Evolutionary conservation across 2,113 vertebrate species (phyloP), one percentile per base, ranked within the genome.

Genomic region (Daboia siamensis): DNA sequence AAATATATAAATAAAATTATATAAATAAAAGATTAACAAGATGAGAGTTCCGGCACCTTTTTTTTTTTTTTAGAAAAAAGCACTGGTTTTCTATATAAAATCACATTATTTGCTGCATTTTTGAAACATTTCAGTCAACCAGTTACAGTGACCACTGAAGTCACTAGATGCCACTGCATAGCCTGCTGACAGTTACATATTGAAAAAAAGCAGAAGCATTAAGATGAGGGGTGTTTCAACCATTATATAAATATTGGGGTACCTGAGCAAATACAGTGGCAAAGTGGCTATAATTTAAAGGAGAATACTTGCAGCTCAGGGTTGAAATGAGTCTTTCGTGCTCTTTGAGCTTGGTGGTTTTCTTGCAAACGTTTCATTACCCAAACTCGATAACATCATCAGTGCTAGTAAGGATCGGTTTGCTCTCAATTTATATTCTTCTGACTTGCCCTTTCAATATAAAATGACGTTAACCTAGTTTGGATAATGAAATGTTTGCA

Each of bases 131-230:
- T 80, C 74, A 39, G 44, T 39, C 33, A 39, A 39, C 1, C 21
- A 55, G 12, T 33, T 69, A 39, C 55, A 61, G 11, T 88, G 54
- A 54, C 86, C 48, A 87, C 11, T 64, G 48, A 26, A 39, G 57
- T 86, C 91, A 55, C 86, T 88, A 92, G 91, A 74, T 88, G 91
- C n/a, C 91, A 88, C 91, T 92, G 13, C 48, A 88, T 23, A 91
- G 91, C 91, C 48, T 87, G 11, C 48, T 51, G 56, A 15, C 29
- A 85, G 8, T 26, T 21, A 86, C 24, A 13, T 10, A n/a, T 59
- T 59, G 39, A 5, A 51, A 21, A 55, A 61, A 91, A 26, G 10
- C 21, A 51, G 44, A 85, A 86, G 51, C 7, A 86, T 52, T 48
- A 54, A 87, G 51, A 87, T 87, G 48, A 54, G 33, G 17, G 74